Conservation (phyloP, 2,797 vertebrate species). For the Acanthurus lineatus region DNA sequence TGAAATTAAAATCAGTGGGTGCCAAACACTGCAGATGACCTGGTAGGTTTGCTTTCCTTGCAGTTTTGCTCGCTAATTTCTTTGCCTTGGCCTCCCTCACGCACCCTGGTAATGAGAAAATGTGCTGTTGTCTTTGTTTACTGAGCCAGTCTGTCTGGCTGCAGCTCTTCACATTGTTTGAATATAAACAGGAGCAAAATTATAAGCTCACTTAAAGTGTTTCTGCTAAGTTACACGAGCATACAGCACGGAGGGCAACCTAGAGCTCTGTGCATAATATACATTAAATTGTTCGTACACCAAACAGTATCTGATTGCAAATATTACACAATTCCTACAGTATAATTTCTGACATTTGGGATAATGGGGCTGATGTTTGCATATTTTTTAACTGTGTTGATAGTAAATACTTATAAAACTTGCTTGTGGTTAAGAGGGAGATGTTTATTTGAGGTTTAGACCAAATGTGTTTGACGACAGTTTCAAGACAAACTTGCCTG, state of each 20-base stretch:
- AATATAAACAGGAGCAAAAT: constrained; percentile 81
- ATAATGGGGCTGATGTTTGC: constrained; percentile 46
- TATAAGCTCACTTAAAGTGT: constrained; percentile 77
- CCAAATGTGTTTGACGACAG: constrained; percentile 34
- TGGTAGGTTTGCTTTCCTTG: constrained; percentile 83
- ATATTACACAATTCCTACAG: constrained; percentile 12
- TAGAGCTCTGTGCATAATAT: constrained; percentile 38
- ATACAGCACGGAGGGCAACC: constrained; percentile 43
- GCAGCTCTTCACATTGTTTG: constrained; percentile 81
- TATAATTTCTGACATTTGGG: constrained; percentile 29
- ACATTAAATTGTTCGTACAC: constrained; percentile 25
- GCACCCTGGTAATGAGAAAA: constrained; percentile 84
- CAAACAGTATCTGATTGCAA: constrained; percentile 30
- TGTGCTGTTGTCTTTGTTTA: constrained; percentile 84
- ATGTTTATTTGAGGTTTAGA: constrained; percentile 39
- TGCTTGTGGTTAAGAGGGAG: constrained; percentile 19
- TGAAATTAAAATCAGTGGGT: constrained; percentile 84
- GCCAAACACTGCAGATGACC: constrained; percentile 80
- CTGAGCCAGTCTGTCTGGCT: constrained; percentile 77
- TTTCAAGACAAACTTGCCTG: constrained; percentile 31
- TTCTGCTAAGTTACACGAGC: constrained; percentile 69
- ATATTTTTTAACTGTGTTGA: constrained; percentile 47
- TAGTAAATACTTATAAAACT: constrained; percentile 47
- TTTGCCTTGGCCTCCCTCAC: constrained; percentile 78
- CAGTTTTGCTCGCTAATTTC: constrained; percentile 84